Percentiles rank a stretch among this genome's conserved stretches.
Evolutionary conservation across 2,888 invertebrate species (phyloP).

Genomic region (Nomada flava): DNA sequence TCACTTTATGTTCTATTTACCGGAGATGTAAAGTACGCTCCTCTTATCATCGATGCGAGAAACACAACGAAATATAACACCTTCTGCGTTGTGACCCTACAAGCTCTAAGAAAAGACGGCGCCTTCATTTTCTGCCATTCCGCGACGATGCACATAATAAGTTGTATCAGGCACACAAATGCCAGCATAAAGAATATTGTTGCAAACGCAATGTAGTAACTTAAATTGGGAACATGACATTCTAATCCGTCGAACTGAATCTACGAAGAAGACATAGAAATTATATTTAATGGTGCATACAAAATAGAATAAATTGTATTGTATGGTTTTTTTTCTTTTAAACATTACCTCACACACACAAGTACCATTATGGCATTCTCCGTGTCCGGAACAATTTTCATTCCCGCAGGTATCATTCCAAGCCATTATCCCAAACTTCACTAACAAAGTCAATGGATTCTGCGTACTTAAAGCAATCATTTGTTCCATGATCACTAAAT

Average conservation of each 20-base stretch:
- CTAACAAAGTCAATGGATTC: slow-evolving; percentile 83
- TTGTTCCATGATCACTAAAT: slow-evolving; percentile 81
- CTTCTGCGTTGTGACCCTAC: slow-evolving; percentile 95
- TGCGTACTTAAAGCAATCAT: slow-evolving; percentile 82
- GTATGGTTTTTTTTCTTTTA: background rate
- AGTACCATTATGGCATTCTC: slow-evolving; percentile 96
- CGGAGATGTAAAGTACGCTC: slow-evolving; percentile 95
- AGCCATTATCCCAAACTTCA: slow-evolving; percentile 83
- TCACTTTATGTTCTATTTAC: slow-evolving; percentile 85
- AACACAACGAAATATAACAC: slow-evolving; percentile 94
- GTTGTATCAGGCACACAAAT: slow-evolving; percentile 92
- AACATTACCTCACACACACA: slow-evolving; percentile 94
- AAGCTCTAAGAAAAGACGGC: slow-evolving; percentile 92
- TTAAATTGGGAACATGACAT: slow-evolving; percentile 93
- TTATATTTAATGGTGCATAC: background rate
- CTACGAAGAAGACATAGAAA: slow-evolving; percentile 78
- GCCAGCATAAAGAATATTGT: slow-evolving; percentile 92
- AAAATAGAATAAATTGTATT: background rate
- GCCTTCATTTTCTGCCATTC: slow-evolving; percentile 94
- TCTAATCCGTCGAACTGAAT: slow-evolving; percentile 92
- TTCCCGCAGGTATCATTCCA: slow-evolving; percentile 87
- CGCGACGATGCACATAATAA: slow-evolving; percentile 92
- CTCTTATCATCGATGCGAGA: slow-evolving; percentile 93
- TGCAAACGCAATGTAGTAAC: slow-evolving; percentile 88
- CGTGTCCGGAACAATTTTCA: slow-evolving; percentile 94